Evolutionary conservation across 2,113 vertebrate species (phyloP).

Genomic region (Romanogobio albipinnatus): DNA sequence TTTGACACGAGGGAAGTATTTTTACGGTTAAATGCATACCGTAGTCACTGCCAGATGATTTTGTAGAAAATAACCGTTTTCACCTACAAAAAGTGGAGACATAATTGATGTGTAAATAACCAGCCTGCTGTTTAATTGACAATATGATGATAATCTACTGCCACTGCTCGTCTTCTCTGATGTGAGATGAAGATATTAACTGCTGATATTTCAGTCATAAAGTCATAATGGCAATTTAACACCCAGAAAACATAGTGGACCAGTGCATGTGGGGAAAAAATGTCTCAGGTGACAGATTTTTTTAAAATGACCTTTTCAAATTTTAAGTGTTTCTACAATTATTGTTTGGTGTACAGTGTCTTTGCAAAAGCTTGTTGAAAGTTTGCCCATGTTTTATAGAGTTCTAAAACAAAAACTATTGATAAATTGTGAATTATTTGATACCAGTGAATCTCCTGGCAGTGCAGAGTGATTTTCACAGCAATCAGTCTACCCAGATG

Average conservation of each 20-base stretch:
- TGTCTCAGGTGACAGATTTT: slow-evolving; percentile 41
- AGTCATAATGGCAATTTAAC: slow-evolving; percentile 38
- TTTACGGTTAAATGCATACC: background rate
- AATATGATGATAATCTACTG: slow-evolving; percentile 35
- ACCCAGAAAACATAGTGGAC: background rate
- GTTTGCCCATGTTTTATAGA: slow-evolving; percentile 29
- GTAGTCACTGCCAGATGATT: slow-evolving; percentile 41
- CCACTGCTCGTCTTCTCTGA: background rate
- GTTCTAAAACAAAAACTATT: background rate
- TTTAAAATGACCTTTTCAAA: background rate
- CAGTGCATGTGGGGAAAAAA: slow-evolving; percentile 20
- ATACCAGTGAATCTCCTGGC: background rate
- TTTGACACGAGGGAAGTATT: background rate
- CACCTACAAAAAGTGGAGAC: background rate
- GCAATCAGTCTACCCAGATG: background rate
- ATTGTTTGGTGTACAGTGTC: slow-evolving; percentile 15
- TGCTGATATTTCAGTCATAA: slow-evolving; percentile 19
- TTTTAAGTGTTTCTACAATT: slow-evolving; percentile 47
- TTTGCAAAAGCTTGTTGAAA: slow-evolving; percentile 36
- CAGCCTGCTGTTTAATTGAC: slow-evolving; percentile 28
- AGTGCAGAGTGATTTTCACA: slow-evolving; percentile 33
- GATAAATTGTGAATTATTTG: slow-evolving; percentile 6
- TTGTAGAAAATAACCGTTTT: slow-evolving; percentile 13
- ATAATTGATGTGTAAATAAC: slow-evolving; percentile 34
- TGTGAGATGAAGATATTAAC: slow-evolving; percentile 35